phyloP scores from a whole-genome alignment of 2,888 invertebrate species.

The Hypena proboscidalis region DNA sequence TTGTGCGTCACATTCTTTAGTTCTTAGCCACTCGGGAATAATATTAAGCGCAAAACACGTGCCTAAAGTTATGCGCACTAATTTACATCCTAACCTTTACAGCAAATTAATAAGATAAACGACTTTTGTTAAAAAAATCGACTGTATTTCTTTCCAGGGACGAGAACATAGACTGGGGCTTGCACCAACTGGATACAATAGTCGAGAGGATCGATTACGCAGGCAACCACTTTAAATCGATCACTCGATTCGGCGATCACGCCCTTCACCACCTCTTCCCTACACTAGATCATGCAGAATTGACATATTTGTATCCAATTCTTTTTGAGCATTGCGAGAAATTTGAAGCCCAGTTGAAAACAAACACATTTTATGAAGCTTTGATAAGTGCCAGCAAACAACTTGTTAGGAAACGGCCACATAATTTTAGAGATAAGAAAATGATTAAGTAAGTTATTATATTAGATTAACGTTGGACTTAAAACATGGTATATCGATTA shows the following conservation, averaged over 20 bases:
- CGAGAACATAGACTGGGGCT: constrained; percentile 89
- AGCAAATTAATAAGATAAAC: too few species aligned
- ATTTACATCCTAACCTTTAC: too few species aligned
- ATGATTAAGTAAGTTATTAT: constrained; percentile 10
- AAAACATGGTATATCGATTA: too few species aligned
- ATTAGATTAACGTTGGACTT: too few species aligned
- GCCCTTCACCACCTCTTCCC: constrained; percentile 93
- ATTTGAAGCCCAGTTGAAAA: constrained; percentile 82
- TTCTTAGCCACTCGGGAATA: too few species aligned
- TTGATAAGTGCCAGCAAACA: constrained; percentile 88
- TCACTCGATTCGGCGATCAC: constrained; percentile 92
- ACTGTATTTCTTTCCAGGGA: constrained; percentile 66
- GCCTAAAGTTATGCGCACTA: too few species aligned
- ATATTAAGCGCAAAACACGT: too few species aligned
- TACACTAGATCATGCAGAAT: constrained; percentile 90
- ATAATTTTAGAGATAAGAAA: constrained; percentile 60
- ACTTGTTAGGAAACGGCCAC: constrained; percentile 66
- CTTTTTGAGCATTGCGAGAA: constrained; percentile 87
- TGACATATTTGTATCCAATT: constrained; percentile 87
- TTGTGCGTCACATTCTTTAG: too few species aligned
- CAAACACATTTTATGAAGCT: constrained; percentile 85
- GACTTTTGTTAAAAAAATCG: too few species aligned
- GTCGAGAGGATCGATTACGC: constrained; percentile 89
- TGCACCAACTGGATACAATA: constrained; percentile 90
- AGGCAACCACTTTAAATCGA: constrained; percentile 86